Evolutionary conservation across 2,113 vertebrate species (phyloP), one percentile per base, ranked within the genome.

Genomic region (Chionis minor): DNA sequence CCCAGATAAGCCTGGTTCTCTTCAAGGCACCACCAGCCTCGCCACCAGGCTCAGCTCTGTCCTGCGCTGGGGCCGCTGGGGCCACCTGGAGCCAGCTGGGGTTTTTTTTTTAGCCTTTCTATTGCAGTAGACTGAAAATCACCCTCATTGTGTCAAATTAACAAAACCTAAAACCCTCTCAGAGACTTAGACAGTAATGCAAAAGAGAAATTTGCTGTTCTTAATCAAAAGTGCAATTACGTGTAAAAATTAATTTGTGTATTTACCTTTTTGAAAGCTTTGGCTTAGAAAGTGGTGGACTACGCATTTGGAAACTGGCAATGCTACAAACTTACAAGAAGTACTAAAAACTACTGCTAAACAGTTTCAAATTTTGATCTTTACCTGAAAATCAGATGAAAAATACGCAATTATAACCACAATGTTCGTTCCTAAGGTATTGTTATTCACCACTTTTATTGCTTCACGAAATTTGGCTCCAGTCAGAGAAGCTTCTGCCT

Each of bases 21-120:
- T 30, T 44, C 28, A 42, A 17, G 58, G 44, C n/a, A 49, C 10
- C 30, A 13, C 11, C 62, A 67, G n/a, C 28, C 30, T 30, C 27
- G 47, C 30, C 9, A 1, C 4, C 3, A 11, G 61, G 20, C 42
- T 79, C 86, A 79, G 83, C 66, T 67, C 56, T 55, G 51, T 13
- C 26, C 49, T 21, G 8, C 2, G 3, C 1, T 45, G 51, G 28
- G 26, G 35, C 51, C 1, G 0, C 1, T 56, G 45, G 20, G 66
- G 47, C 10, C 2, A 0, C 13, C 4, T 20, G 44, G 40, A 78
- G 26, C 14, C 26, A 49, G 5, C 7, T 4, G 12, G 30, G 42
- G 32, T 2, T 18, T 28, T 20, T 20, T 70, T 26, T 51, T 14
- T 3, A 22, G 55, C 30, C 16, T 51, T 89, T 45, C 67, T 26